Conservation (phyloP, 2,113 vertebrate genomes). For the Podilymbus podiceps region DNA sequence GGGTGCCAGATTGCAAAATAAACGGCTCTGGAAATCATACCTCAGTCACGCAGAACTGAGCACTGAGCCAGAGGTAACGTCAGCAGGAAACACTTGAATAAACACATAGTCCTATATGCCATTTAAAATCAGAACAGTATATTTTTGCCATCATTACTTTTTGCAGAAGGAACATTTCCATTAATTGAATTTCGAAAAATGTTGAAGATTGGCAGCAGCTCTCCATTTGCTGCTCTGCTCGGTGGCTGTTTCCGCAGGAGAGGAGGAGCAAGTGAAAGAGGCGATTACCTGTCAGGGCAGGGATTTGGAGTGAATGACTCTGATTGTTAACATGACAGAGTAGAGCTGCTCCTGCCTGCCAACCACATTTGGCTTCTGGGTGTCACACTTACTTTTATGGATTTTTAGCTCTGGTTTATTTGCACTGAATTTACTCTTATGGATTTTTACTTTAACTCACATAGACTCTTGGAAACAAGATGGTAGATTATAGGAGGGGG, state of each 20-base stretch:
- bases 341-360: neutral
- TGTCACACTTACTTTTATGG: neutral
- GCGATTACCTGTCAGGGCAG: neutral
- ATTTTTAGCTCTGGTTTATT: constrained; percentile 5
- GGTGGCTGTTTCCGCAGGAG: neutral
- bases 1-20: neutral
- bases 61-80: neutral
- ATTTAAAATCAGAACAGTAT: neutral
- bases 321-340: neutral
- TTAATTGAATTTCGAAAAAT: neutral
- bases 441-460: neutral
- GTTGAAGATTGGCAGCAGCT: neutral
- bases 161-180: neutral
- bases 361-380: neutral
- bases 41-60: neutral
- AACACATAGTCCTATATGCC: neutral
- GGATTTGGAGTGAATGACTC: neutral
- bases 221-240: neutral
- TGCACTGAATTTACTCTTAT: neutral
- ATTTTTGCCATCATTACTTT: neutral
- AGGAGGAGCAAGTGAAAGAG: neutral
- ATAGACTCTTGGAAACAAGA: neutral
- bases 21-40: neutral
- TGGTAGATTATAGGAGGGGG: neutral
- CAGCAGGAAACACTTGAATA: neutral